Evolutionary conservation across 2,113 vertebrate species (phyloP).

Genomic region (Esox niger): DNA sequence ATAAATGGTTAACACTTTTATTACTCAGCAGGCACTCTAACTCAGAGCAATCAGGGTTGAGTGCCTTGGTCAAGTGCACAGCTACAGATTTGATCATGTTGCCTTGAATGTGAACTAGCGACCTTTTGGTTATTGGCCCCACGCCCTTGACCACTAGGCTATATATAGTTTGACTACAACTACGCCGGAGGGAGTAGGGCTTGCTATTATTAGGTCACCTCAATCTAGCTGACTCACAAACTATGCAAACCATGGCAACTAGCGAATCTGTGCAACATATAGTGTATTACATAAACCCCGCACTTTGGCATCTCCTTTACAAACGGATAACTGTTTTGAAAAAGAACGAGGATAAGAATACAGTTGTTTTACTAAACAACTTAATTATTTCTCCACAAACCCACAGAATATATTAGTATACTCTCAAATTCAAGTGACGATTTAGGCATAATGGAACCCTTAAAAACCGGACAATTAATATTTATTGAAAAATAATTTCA

Average conservation of each 20-base stretch:
- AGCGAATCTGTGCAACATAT: conserved; percentile 32
- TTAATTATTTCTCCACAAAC: background rate
- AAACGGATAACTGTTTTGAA: background rate
- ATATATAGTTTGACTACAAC: conserved; percentile 68
- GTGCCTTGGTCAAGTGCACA: background rate
- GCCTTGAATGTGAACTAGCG: background rate
- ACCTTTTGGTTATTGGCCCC: background rate
- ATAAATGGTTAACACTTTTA: background rate
- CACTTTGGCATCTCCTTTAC: conserved; percentile 26
- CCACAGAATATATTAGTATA: background rate
- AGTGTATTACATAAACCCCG: conserved; percentile 10
- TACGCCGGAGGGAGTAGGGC: conserved; percentile 51
- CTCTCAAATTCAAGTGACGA: background rate
- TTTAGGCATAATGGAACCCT: background rate
- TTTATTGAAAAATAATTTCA: no score
- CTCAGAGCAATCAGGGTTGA: no score
- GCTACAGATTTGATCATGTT: background rate
- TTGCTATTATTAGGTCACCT: conserved; percentile 70
- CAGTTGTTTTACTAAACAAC: background rate
- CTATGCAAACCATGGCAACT: conserved; percentile 57
- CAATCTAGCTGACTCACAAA: conserved; percentile 53
- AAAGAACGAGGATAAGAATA: background rate
- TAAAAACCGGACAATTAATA: background rate
- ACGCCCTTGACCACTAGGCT: no score
- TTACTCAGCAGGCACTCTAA: background rate